phyloP scores from a whole-genome alignment of 2,888 invertebrate genomes.

The Rhagophthalmus giganteus region DNA sequence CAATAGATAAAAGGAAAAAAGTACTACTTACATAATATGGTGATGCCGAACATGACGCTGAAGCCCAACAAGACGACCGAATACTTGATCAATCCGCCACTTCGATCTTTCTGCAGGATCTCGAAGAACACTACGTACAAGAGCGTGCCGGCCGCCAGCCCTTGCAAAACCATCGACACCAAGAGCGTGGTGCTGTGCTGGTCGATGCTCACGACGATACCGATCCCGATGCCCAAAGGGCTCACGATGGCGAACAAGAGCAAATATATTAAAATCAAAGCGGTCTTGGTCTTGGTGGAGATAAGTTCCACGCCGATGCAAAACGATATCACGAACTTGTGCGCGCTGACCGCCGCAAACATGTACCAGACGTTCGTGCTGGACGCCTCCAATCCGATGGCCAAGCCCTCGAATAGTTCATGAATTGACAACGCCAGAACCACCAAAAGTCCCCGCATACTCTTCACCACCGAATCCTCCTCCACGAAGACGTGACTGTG shows the following conservation, averaged over 20 bases:
- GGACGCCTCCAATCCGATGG: slow-evolving; percentile 75
- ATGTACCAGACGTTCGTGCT: slow-evolving; percentile 71
- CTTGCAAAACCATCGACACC: slow-evolving; percentile 72
- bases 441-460: slow-evolving; percentile 73
- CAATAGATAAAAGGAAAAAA: neutral
- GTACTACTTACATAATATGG: slow-evolving; percentile 38
- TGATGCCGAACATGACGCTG: slow-evolving; percentile 66
- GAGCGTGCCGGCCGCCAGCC: slow-evolving; percentile 88
- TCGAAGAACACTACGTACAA: slow-evolving; percentile 97
- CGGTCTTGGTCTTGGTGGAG: slow-evolving; percentile 67
- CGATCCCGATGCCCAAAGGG: slow-evolving; percentile 78
- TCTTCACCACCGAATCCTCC: slow-evolving; percentile 46
- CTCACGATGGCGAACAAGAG: slow-evolving; percentile 78
- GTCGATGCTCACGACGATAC: slow-evolving; percentile 66
- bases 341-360: slow-evolving; percentile 81
- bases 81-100: slow-evolving; percentile 67
- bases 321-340: slow-evolving; percentile 85
- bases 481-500: slow-evolving; percentile 44
- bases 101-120: slow-evolving; percentile 68
- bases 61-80: slow-evolving; percentile 70
- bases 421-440: slow-evolving; percentile 84
- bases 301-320: slow-evolving; percentile 85
- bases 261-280: slow-evolving; percentile 68
- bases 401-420: slow-evolving; percentile 83
- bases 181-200: slow-evolving; percentile 63